phyloP scores from a whole-genome alignment of 2,113 vertebrate species.

The Promerops cafer region DNA sequence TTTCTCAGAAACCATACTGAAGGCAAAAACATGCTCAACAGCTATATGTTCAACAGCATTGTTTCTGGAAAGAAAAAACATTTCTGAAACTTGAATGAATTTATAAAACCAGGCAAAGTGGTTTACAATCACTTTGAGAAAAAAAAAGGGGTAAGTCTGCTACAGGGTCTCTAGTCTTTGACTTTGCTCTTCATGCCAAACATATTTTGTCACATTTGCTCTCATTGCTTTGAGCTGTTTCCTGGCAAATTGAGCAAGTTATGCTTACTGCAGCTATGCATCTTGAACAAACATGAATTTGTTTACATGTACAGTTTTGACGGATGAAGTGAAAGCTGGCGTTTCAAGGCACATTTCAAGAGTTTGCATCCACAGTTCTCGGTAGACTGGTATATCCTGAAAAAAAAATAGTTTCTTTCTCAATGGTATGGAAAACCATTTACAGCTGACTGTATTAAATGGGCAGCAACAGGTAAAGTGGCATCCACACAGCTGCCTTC shows the following conservation, averaged over 20 bases:
- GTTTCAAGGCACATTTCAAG: constrained; percentile 20
- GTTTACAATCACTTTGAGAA: background rate
- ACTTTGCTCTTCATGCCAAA: background rate
- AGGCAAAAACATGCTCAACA: background rate
- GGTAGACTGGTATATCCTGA: background rate
- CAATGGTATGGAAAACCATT: background rate
- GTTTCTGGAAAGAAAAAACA: background rate
- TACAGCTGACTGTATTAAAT: background rate
- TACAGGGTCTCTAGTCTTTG: background rate
- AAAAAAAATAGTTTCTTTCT: background rate
- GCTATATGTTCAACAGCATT: background rate
- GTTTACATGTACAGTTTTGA: constrained; percentile 17
- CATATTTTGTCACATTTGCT: background rate
- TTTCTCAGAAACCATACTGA: background rate
- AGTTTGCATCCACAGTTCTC: background rate
- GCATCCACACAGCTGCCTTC: background rate
- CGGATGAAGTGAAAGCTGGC: constrained; percentile 10
- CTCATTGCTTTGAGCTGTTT: background rate
- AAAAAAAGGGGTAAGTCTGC: background rate
- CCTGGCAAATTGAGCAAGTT: background rate
- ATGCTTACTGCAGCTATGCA: background rate
- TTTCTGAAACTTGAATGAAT: background rate
- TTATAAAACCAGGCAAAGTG: background rate
- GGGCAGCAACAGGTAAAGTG: background rate
- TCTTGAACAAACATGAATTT: constrained; percentile 15